phyloP scores from a whole-genome alignment of 2,888 invertebrate genomes.

The Cryptocephalus moraei region DNA sequence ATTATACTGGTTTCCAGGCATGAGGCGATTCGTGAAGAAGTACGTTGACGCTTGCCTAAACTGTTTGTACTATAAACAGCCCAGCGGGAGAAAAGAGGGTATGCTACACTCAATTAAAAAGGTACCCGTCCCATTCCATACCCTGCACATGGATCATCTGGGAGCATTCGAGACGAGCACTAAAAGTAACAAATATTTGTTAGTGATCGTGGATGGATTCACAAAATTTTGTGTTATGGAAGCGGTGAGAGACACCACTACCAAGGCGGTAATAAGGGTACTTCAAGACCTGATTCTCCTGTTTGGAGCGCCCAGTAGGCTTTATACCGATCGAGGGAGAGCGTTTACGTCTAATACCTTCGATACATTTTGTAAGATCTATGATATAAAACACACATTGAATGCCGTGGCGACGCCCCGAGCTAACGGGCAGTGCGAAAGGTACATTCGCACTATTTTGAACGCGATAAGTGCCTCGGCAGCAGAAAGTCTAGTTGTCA shows the following conservation, averaged over 20 bases:
- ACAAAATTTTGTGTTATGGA: conserved; percentile 6
- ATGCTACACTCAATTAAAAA: conserved; percentile 5
- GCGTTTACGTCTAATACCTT: not conserved
- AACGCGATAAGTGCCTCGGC: too few species aligned
- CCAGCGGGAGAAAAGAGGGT: too few species aligned
- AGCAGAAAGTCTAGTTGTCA: too few species aligned
- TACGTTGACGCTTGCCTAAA: conserved; percentile 9
- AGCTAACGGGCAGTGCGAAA: too few species aligned
- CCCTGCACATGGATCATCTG: too few species aligned
- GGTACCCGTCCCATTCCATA: conserved; percentile 2
- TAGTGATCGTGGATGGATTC: conserved; percentile 3
- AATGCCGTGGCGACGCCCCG: too few species aligned
- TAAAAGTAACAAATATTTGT: conserved; percentile 5
- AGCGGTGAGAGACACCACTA: conserved; percentile 4
- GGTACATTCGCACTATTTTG: too few species aligned
- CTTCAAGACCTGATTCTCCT: conserved; percentile 2
- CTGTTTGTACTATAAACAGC: not conserved
- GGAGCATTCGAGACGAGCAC: conserved; percentile 5
- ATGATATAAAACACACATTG: too few species aligned
- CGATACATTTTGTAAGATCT: too few species aligned
- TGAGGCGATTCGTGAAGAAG: conserved; percentile 17
- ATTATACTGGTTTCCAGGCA: conserved; percentile 14
- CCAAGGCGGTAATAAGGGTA: not conserved
- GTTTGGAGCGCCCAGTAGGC: conserved; percentile 7
- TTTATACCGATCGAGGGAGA: conserved; percentile 6